A percentile compares a stretch with the other conserved stretches of the same genome.
Conservation (phyloP, 2,888 invertebrate genomes). For the Julus scandinavius region DNA sequence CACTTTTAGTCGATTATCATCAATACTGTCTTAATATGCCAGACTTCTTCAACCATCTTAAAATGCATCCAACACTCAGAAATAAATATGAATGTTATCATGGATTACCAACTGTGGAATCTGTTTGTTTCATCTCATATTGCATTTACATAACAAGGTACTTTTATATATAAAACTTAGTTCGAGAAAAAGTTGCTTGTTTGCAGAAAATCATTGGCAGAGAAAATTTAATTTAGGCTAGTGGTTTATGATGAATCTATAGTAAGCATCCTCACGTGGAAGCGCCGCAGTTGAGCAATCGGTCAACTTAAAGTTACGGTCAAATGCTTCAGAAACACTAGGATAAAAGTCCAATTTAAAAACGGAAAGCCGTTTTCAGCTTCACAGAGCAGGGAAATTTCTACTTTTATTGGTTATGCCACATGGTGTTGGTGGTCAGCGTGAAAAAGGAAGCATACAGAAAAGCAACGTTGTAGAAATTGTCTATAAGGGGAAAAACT, state of each 20-base stretch:
- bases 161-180: not conserved
- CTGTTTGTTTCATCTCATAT: not conserved
- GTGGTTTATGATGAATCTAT: not conserved
- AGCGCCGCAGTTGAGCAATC: not conserved
- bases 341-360: slow-evolving; percentile 36
- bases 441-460: not conserved
- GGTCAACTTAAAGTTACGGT: not conserved
- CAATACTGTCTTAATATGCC: no score
- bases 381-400: slow-evolving; percentile 23
- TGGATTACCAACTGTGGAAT: not conserved
- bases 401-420: slow-evolving; percentile 35
- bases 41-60: no score
- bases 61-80: no score
- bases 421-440: slow-evolving; percentile 11
- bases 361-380: slow-evolving; percentile 29
- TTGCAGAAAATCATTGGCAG: not conserved
- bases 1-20: no score
- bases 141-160: no score
- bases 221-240: not conserved
- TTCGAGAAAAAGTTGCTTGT: not conserved
- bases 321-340: slow-evolving; percentile 5
- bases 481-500: not conserved
- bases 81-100: no score
- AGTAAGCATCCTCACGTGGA: not conserved
- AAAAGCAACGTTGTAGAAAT: not conserved